These are phyloP conservation scores for Clarias gariepinus DNA, from an alignment of 2,113 vertebrate species.

Conservation along the genomic window DNA sequence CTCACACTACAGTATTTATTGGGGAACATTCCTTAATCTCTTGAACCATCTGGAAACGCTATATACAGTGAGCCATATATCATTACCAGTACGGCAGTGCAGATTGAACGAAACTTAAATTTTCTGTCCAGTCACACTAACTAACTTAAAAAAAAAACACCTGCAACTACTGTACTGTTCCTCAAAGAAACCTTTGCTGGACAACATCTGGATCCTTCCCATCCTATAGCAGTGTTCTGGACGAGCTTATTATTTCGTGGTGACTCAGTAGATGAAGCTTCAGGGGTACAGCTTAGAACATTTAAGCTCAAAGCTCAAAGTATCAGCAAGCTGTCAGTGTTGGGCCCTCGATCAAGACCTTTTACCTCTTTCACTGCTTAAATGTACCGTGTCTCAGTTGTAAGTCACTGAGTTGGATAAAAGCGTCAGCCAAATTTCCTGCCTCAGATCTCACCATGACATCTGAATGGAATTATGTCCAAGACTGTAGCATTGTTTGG, in stretches of 20 bases:
- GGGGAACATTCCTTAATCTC: neutral
- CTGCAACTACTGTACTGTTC: neutral
- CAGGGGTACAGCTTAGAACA: neutral
- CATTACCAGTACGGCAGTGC: neutral
- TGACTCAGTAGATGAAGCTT: neutral
- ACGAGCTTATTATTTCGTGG: neutral
- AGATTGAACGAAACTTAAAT: neutral
- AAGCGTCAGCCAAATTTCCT: neutral
- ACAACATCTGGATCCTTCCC: neutral
- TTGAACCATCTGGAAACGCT: neutral
- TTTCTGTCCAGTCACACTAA: neutral
- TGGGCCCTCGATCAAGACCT: neutral
- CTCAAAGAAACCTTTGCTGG: neutral
- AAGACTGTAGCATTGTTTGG: neutral
- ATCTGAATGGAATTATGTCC: neutral
- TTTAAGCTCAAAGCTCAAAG: neutral
- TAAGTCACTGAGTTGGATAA: neutral
- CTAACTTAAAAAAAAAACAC: neutral
- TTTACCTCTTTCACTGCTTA: neutral
- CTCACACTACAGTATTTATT: neutral
- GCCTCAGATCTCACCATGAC: neutral
- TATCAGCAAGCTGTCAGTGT: neutral
- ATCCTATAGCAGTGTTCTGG: neutral
- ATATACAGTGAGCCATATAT: neutral
- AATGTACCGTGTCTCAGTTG: neutral